Conservation (phyloP, 2,113 vertebrate species). For the Ciconia maguari region DNA sequence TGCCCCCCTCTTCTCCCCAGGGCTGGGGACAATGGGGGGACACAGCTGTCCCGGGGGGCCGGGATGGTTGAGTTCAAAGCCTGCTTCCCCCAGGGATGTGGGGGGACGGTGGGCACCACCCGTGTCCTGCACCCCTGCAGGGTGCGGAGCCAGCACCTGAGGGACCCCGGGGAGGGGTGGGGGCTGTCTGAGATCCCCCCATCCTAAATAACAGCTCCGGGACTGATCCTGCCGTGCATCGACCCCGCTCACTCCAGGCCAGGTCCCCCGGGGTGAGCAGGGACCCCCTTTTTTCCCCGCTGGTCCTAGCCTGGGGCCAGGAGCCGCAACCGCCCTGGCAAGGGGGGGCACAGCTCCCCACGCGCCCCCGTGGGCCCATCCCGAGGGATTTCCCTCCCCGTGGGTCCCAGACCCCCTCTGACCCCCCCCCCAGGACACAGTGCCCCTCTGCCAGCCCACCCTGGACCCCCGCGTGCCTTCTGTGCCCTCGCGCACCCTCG, state of each 20-base stretch:
- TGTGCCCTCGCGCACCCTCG: accelerated
- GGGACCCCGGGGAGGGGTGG: neutral
- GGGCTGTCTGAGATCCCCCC: neutral
- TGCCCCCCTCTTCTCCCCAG: neutral
- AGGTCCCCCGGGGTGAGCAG: neutral
- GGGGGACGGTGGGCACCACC: neutral
- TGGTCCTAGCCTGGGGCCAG: neutral
- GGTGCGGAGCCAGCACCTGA: neutral
- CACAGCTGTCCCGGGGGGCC: accelerated
- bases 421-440: accelerated
- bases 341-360: neutral
- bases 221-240: neutral
- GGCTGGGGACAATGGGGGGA: neutral
- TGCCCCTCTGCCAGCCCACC: neutral
- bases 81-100: neutral
- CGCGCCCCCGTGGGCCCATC: accelerated
- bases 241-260: neutral
- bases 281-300: neutral
- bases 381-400: neutral
- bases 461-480: neutral
- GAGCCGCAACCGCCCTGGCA: accelerated
- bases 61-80: neutral
- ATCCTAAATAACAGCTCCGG: neutral
- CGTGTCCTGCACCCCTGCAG: neutral
- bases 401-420: neutral